Evolutionary conservation across 2,113 vertebrate species (phyloP).

Genomic region (Sorex fumeus): DNA sequence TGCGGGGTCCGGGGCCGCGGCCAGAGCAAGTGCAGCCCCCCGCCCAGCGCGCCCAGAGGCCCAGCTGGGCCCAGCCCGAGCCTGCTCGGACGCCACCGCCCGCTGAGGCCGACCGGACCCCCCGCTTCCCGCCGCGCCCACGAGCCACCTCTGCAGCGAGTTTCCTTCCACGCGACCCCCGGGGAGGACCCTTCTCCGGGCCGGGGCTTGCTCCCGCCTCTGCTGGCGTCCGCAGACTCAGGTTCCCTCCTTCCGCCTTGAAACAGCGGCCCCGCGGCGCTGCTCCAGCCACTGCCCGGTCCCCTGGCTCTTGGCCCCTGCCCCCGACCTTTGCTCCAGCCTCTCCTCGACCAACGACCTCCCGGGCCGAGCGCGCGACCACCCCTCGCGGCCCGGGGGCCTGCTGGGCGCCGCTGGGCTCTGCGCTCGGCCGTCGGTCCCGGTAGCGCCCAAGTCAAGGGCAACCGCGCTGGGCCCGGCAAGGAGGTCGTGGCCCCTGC

Average conservation of each 20-base stretch:
- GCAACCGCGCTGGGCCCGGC: too few species aligned
- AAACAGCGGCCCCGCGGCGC: slow-evolving; percentile 57
- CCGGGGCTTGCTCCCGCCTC: neutral
- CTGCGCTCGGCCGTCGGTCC: too few species aligned
- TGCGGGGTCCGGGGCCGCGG: too few species aligned
- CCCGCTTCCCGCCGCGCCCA: neutral
- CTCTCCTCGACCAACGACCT: too few species aligned
- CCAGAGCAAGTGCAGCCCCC: too few species aligned
- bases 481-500: neutral
- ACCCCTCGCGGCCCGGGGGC: neutral
- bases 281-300: slow-evolving; percentile 63
- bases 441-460: too few species aligned
- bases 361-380: rapidly evolving
- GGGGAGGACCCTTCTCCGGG: neutral
- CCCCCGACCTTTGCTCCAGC: slow-evolving; percentile 1
- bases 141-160: neutral
- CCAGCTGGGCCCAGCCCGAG: too few species aligned
- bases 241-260: slow-evolving; percentile 76
- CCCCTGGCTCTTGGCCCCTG: too few species aligned
- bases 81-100: too few species aligned
- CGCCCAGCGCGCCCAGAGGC: too few species aligned
- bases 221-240: slow-evolving; percentile 44
- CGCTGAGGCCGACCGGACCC: neutral
- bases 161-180: too few species aligned
- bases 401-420: neutral